phyloP scores from a whole-genome alignment of 2,888 invertebrate genomes.

The Galeopsomyia nigrocyanea region DNA sequence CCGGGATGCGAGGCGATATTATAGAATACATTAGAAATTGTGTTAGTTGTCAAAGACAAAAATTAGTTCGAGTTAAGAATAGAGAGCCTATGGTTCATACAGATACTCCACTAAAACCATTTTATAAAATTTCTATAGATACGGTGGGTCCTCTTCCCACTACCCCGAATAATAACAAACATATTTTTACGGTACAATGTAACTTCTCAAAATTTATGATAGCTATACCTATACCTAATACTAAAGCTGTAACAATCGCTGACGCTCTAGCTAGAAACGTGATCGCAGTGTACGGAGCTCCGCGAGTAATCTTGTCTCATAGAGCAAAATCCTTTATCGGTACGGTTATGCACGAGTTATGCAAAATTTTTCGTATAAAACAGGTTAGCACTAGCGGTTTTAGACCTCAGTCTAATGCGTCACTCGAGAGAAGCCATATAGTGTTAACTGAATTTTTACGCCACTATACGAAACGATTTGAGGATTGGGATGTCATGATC shows the following conservation, averaged over 20 bases:
- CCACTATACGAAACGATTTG: conserved; percentile 29
- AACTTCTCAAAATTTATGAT: not conserved
- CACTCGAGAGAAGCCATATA: conserved; percentile 33
- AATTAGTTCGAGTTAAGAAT: conserved; percentile 8
- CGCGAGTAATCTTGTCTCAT: conserved; percentile 39
- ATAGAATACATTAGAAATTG: not conserved
- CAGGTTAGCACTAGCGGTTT: conserved; percentile 33
- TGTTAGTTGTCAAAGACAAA: not conserved
- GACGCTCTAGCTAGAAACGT: conserved; percentile 30
- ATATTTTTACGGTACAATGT: conserved; percentile 10
- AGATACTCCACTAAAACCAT: not conserved
- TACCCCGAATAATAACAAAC: not conserved
- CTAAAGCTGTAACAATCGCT: conserved; percentile 17
- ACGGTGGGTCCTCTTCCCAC: not conserved
- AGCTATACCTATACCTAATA: not conserved
- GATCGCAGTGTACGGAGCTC: conserved; percentile 18
- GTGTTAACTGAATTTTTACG: conserved; percentile 38
- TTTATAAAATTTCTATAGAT: not conserved
- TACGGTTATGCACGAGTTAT: conserved; percentile 29
- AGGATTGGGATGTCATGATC: conserved; percentile 45
- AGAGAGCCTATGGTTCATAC: not conserved
- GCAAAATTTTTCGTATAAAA: conserved; percentile 36
- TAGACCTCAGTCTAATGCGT: conserved; percentile 41
- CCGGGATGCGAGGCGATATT: not conserved
- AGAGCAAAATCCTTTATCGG: conserved; percentile 31